Base-by-base conservation (phyloP, 2,113 vertebrate species). In the Brachyhypopomus gauderio region DNA sequence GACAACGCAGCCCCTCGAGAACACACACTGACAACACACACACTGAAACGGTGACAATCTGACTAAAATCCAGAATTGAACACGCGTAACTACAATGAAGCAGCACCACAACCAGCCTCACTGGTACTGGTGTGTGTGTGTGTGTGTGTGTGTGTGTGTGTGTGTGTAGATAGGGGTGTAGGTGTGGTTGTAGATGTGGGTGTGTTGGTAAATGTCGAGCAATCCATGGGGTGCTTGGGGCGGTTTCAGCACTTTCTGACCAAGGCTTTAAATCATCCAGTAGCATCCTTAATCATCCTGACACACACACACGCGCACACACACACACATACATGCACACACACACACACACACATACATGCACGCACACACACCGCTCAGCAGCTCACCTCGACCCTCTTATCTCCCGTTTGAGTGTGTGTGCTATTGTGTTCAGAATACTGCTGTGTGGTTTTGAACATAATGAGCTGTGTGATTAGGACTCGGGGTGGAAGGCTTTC, bases 381-480 rank as follows among this genome's bases (percentile, higher is more conserved):
- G 72, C 69, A 72, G 72, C 69, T 63, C 25, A 80, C 60, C 58
- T 72, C 41, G 30, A 22, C 66, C 48, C 77, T 52, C 45, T 72
- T 72, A 79, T 56, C 55, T 64, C 25, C 62, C 16, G 23, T 16
- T n/a, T 23, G 27, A 72, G 69, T 64, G 69, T 70, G 52, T 23
- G 19, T 2, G 70, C 12, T 67, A 27, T 34, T 52, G 17, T 48
- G 20, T 45, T n/a, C 17, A 48, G 7, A 3, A 5, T 64, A 19
- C 17, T 36, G 0, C 62, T 25, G 62, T 67, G 75, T 17, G 78
- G 9, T 30, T 72, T 80, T 80, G 48, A 70, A 52, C 25, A 41
- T 80, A 62, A 80, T 80, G 62, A 73, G 78, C 59, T 34, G 19
- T 0, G 25, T 63, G 78, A 72, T 64, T 79, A 45, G 56, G 56